Evolutionary conservation across 1,140 invertebrate species (phyloP), one percentile per base, ranked within the genome.

Genomic region (Lepidurus apus): DNA sequence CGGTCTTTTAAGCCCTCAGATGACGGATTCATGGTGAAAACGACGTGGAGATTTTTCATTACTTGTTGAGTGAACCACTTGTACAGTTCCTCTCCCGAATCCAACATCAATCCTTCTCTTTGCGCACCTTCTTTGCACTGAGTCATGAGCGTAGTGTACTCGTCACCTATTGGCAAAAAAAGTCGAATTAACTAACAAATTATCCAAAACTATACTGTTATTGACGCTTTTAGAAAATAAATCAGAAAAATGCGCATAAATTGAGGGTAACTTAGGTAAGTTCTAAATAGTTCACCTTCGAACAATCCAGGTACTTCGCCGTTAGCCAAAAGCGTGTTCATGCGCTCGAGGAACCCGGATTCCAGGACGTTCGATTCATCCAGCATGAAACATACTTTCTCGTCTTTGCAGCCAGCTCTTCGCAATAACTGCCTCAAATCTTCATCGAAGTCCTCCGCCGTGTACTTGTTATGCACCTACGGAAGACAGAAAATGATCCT

Each of bases 21-120:
- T 5, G 94, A 97, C 10, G 98, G 98, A 88, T 99, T 99, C 98
- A 99, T 99, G 0, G 98, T 99, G 85, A 99, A 99, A 10, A 99
- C 98, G 42, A 99, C 98, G 85, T 99, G 98, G 4, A 99, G 88
- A 87, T 99, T 99, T 80, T 93, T 92, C 94, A 99, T 99, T 26
- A 99, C 97, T 90, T 98, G 92, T 80, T 94, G 93, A 0, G 98
- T 99, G 85, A 99, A 99, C 93, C 93, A 93, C 87, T 99, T 99
- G 86, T 99, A 99, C 2, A 99, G 86, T 86, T 99, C 98, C 85
- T 99, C 98, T 79, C 93, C 94, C 0, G 96, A 98, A 86, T 99
- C 98, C 10, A 99, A 86, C 97, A 99, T 99, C 0, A 98, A 86
- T 9, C 98, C 98, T 87, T 99, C 96, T 75, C 97, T 88, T 83